Conservation (phyloP, 2,797 vertebrate species). For the Microctenopoma lineatum region DNA sequence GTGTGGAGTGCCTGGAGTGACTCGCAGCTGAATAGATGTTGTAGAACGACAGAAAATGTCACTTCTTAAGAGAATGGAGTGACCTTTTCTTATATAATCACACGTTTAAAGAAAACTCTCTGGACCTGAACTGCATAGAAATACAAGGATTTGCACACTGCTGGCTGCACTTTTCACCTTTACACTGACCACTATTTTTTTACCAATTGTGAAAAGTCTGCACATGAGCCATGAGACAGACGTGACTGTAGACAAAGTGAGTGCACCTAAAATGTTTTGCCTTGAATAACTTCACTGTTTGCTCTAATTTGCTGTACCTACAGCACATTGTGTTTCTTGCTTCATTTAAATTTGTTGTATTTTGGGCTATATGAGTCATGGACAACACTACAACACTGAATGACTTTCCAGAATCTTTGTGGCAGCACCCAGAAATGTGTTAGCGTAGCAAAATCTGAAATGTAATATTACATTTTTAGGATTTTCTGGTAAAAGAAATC, state of each 20-base stretch:
- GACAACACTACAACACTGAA: neutral
- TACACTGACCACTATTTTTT: neutral
- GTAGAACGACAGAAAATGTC: slow-evolving; percentile 4
- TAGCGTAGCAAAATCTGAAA: slow-evolving; percentile 8
- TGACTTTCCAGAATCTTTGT: neutral
- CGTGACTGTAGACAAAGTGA: neutral
- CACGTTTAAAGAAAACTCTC: neutral
- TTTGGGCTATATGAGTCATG: neutral
- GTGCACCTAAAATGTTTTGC: neutral
- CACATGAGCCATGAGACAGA: neutral
- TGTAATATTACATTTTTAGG: slow-evolving; percentile 11
- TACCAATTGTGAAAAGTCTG: neutral
- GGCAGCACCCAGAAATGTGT: slow-evolving; percentile 6
- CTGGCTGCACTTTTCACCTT: neutral
- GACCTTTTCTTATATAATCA: neutral
- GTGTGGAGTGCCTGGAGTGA: slow-evolving; percentile 12
- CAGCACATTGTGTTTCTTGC: neutral
- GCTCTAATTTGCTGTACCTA: neutral
- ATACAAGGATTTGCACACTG: neutral
- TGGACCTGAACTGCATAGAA: neutral
- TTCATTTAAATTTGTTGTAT: neutral
- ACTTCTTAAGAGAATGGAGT: neutral
- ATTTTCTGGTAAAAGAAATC: slow-evolving; percentile 31
- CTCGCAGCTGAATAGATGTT: slow-evolving; percentile 22
- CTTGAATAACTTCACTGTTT: neutral